Base-by-base conservation (phyloP, 2,888 invertebrate species). In the Prostheceraeus crozeri region DNA sequence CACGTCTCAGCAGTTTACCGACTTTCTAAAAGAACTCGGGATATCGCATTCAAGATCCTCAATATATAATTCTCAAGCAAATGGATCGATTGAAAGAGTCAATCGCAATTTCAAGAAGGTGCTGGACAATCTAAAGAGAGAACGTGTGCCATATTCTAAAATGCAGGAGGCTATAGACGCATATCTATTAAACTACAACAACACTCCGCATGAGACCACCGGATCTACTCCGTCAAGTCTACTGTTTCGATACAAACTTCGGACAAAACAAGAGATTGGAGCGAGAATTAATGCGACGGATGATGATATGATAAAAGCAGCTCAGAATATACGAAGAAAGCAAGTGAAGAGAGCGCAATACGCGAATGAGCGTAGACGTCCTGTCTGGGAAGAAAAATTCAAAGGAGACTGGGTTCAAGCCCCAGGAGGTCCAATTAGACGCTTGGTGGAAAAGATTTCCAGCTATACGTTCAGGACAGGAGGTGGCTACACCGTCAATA, bases 11-110 rank as follows among this genome's bases (percentile, higher is more conserved):
- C 35, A 35, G 33, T 35, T 30, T 54, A 33, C 27, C 27, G 6
- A 54, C 33, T 54, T 54, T 35, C 14, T 54, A 4, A 54, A 54
- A 35, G 27, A 48, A 48, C 54, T 33, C 33, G 54, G 54, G 31
- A 54, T 54, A 35, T 19, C 31, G 28, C 54, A 54, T 54, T 21
- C 14, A 19, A 3, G 54, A 33, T 54, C 54, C 19, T 23, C 54
- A 35, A 54, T 54, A 33, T 54, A 54, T 33, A 54, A 54, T 35
- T 33, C 31, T 54, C 54, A 54, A 28, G 28, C 27, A 23, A 54
- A 54, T 54, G 31, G 54, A 35, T 19, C 35, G 6, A 35, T 54
- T 21, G 45, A 54, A 54, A 30, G 16, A 35, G 35, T 52, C 3
- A 54, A 46, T 21, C 27, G 28, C 27, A 54, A 54, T 4, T 35